A percentile compares a stretch with the other conserved stretches of the same genome.
Conservation (phyloP, 2,113 vertebrate genomes). For the Acanthisitta chloris region DNA sequence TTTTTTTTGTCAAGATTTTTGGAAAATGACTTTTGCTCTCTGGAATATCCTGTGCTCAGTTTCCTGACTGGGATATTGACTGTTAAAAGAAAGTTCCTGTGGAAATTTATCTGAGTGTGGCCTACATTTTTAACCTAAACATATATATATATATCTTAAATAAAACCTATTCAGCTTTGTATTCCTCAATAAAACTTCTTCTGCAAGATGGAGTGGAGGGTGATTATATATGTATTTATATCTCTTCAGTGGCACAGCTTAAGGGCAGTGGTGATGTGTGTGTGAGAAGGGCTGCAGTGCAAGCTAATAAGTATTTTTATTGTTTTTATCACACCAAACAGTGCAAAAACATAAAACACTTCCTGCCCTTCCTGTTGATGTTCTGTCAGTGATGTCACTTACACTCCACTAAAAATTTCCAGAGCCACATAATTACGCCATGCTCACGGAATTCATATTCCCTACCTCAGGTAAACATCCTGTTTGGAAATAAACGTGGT, state of each 20-base stretch:
- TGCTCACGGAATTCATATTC: slow-evolving; percentile 69
- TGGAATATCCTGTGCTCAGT: neutral
- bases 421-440: slow-evolving; percentile 57
- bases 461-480: slow-evolving; percentile 71
- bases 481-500: slow-evolving; percentile 66
- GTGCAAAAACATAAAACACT: slow-evolving; percentile 71
- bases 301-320: slow-evolving; percentile 61
- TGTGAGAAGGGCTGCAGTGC: neutral
- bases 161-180: neutral
- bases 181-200: neutral
- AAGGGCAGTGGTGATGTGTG: neutral
- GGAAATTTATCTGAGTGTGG: neutral
- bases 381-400: slow-evolving; percentile 70
- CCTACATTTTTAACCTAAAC: neutral
- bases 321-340: slow-evolving; percentile 65
- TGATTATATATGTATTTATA: neutral
- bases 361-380: slow-evolving; percentile 74
- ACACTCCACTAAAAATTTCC: slow-evolving; percentile 71
- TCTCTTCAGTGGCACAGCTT: neutral
- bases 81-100: slow-evolving; percentile 43
- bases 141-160: neutral
- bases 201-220: neutral
- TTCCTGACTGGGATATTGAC: slow-evolving; percentile 23
- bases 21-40: slow-evolving; percentile 13
- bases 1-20: slow-evolving; percentile 37